Evolutionary conservation across 2,113 vertebrate genomes (phyloP), one percentile per base, ranked within the genome.

Genomic region (Syngnathus scovelli): DNA sequence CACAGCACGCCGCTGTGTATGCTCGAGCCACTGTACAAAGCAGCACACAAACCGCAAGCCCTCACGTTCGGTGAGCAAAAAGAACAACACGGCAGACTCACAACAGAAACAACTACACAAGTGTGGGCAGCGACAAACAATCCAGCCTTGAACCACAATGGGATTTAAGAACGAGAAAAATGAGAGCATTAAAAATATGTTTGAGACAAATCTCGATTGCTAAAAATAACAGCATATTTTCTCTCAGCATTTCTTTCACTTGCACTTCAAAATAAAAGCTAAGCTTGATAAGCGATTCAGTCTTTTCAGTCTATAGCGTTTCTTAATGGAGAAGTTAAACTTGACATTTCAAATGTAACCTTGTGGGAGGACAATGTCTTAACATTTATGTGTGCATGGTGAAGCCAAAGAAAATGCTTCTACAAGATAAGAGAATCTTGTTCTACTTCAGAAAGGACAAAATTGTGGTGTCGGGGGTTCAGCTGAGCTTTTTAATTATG

Each of bases 1-100:
- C 86, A 52, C 89, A 85, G 84, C 81, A 72, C 13, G 79, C 2
- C 66, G 44, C 80, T 83, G 77, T 83, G 68, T 85, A 82, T 80
- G 73, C 52, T 72, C 69, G 60, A 64, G 76, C 69, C 7, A 64
- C 79, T 59, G 67, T 69, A 72, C 74, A 76, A 71, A 79, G 68
- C 70, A n/a, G 16, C 79, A 62, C 60, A 72, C 64, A 70, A 60
- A 55, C 68, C 66, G 64, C 74, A 74, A 67, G 66, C 67, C 75
- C 48, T 59, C 62, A 63, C 60, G 74, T 49, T 74, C 75, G 79
- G 72, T 44, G 72, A 77, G 61, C 46, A 56, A 75, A 48, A 27
- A 64, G 60, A 61, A 58, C 43, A 62, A 33, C 46, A 23, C 23
- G 18, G 23, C 23, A 36, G 12, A 56, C 52, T 54, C 52, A 27